These are phyloP conservation scores for Epizoanthus stellaris DNA, from an alignment of 92 coral and sea anemone species.

Conservation along the genomic window DNA sequence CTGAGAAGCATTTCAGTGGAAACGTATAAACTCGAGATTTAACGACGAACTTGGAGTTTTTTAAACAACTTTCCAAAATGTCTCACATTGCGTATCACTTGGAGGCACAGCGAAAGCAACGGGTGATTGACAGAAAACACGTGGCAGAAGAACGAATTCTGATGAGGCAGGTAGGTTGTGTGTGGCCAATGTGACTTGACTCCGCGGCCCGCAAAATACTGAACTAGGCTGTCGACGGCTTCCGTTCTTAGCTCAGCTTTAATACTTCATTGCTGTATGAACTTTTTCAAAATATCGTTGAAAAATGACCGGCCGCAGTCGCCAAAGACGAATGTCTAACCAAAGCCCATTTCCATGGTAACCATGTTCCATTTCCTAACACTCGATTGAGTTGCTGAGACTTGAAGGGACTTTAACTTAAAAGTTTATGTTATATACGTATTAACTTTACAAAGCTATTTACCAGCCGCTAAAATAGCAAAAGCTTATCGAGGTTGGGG, in stretches of 20 bases:
- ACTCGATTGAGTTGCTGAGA: too few species aligned
- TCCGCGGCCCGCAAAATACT: not conserved
- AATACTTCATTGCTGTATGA: too few species aligned
- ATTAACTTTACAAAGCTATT: too few species aligned
- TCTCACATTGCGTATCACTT: constrained; percentile 82
- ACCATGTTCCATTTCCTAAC: too few species aligned
- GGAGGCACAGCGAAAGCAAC: constrained; percentile 88
- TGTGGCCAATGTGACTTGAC: not conserved
- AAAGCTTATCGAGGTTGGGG: too few species aligned
- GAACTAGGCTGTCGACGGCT: not conserved
- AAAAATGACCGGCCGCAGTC: too few species aligned
- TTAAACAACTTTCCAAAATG: constrained; percentile 24
- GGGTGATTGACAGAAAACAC: constrained; percentile 79
- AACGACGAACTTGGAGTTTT: not conserved
- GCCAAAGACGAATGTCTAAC: too few species aligned
- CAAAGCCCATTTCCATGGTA: too few species aligned
- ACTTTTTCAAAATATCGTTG: too few species aligned
- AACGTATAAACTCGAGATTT: not conserved
- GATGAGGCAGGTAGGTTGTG: constrained; percentile 63
- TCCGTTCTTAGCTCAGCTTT: too few species aligned
- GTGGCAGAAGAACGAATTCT: constrained; percentile 73
- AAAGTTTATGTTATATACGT: too few species aligned
- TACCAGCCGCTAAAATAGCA: not conserved
- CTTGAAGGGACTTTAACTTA: too few species aligned
- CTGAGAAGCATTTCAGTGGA: not conserved